Evolutionary conservation across 2,113 vertebrate species (phyloP).

Genomic region (Ginglymostoma cirratum): DNA sequence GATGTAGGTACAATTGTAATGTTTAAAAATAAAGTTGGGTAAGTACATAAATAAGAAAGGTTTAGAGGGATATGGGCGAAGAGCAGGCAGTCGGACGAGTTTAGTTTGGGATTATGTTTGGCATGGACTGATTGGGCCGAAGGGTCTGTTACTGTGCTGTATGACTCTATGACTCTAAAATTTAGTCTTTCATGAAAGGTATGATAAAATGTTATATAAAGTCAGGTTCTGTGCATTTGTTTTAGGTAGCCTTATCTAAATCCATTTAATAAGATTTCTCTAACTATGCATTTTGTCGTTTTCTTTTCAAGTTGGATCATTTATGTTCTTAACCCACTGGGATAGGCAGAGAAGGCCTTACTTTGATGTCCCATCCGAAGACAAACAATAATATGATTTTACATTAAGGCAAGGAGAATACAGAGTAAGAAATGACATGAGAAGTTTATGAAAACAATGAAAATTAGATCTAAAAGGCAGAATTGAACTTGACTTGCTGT

Average conservation of each 20-base stretch:
- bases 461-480: not conserved
- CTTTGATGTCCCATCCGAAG: not conserved
- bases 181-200: not conserved
- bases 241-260: not conserved
- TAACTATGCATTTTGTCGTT: not conserved
- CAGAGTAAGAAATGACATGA: not conserved
- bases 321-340: not conserved
- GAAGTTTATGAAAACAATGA: slow-evolving; percentile 21
- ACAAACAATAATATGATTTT: not conserved
- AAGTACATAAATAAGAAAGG: no score
- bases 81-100: no score
- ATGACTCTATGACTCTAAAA: not conserved
- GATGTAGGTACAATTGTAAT: no score
- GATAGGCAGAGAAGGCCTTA: not conserved
- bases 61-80: no score
- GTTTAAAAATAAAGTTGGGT: no score
- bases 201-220: not conserved
- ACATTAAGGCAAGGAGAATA: not conserved
- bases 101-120: no score
- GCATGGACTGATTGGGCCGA: no score
- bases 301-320: not conserved
- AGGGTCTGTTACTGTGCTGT: no score
- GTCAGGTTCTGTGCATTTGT: not conserved
- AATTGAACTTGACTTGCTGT: not conserved
- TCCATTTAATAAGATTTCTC: not conserved